Evolutionary conservation across 1,140 invertebrate species (phyloP).

Genomic region (Tetramorium simillimum): DNA sequence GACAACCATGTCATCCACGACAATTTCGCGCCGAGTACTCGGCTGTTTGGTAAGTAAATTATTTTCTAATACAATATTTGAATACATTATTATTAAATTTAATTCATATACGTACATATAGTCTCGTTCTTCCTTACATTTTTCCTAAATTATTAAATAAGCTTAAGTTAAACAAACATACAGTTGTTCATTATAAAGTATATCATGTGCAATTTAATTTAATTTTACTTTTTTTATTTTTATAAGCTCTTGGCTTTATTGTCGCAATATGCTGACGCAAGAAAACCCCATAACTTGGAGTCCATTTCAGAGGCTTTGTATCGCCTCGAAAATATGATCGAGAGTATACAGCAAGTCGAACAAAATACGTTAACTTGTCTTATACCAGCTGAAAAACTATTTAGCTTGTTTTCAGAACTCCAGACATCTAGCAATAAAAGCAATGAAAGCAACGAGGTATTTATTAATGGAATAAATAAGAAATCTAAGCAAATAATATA

Average conservation of each 20-base stretch:
- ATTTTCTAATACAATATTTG: not conserved
- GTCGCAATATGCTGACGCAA: not conserved
- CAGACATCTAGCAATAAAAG: not conserved
- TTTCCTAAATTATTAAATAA: not conserved
- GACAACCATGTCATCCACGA: not conserved
- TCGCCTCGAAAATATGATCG: constrained; percentile 29
- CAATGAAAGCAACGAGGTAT: constrained; percentile 8
- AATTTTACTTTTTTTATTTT: constrained; percentile 14
- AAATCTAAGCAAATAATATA: not conserved
- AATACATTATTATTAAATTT: not conserved
- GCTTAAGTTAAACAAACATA: too few species aligned
- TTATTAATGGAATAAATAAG: not conserved
- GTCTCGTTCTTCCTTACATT: not conserved
- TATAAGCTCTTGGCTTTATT: not conserved
- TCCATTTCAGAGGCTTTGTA: not conserved
- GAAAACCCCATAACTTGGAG: not conserved
- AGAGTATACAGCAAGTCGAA: not conserved
- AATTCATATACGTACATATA: not conserved
- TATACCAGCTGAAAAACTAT: not conserved
- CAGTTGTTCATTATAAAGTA: not conserved
- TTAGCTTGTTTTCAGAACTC: not conserved
- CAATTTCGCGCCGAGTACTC: not conserved
- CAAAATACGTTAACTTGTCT: not conserved
- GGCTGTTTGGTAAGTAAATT: constrained; percentile 18
- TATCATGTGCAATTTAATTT: not conserved